Evolutionary conservation across 1,140 invertebrate species (phyloP), one percentile per base, ranked within the genome.

Genomic region (Trissolcus basalis): DNA sequence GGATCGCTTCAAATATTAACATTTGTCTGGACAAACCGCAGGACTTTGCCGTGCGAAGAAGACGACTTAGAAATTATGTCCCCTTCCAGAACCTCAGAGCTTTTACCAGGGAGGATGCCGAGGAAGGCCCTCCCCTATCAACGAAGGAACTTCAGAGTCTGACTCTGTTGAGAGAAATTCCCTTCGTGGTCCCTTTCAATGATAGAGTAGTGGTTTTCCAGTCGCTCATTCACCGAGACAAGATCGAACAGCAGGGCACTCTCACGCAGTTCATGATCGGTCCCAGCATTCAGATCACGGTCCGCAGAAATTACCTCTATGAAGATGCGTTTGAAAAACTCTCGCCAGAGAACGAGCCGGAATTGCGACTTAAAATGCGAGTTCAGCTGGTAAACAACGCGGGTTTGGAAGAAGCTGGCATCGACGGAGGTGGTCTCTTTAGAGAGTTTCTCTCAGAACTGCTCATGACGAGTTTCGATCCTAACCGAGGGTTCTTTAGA

Each of bases 251-350:
- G 77, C 94, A 96, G 84, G 92, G 92, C 9, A 92, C 94, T 58
- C 81, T 92, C 19, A 89, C 91, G 0, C 91, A 94, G 60, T 95
- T 95, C 81, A 89, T 94, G 72, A 92, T 93, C 65, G 94, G 94
- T 0, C 92, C 93, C 0, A 90, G 91, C 15, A 96, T 97, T 56
- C 91, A 93, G 75, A 91, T 98, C 1, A 92, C 92, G 12, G 94
- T 98, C 1, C 89, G 97, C 49, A 90, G 98, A 56, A 95, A 95
- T 80, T 97, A 97, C 89, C 90, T 99, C 0, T 99, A 99, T 86
- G 98, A 99, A 89, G 98, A 99, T 89, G 96, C 97, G 0, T 98
- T 97, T 87, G 96, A 97, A 27, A 97, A 97, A 86, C 87, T 99
- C 0, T 96, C 96, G 4, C 91, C 91, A 0, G 94, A 96, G 80